phyloP scores from a whole-genome alignment of 2,797 vertebrate genomes.

The Rhinophrynus dorsalis region DNA sequence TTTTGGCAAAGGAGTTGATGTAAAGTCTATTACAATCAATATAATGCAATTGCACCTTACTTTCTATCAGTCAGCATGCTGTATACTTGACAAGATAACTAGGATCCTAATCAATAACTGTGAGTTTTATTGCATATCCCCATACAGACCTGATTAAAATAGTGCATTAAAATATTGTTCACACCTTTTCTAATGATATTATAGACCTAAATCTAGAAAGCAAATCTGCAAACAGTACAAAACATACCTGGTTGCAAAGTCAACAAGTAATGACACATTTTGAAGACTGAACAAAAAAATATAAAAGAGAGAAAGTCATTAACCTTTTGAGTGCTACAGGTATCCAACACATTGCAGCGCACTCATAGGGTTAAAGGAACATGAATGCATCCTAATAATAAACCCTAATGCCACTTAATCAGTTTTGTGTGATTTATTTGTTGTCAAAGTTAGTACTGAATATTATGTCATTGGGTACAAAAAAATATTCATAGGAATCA shows the following conservation, averaged over 20 bases:
- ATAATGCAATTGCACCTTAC: constrained; percentile 52
- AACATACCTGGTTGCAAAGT: background rate
- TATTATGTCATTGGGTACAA: no score
- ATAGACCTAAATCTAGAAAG: constrained; percentile 9
- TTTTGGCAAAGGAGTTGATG: constrained; percentile 47
- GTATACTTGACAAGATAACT: constrained; percentile 54
- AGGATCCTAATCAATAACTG: constrained; percentile 52
- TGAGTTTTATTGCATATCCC: constrained; percentile 43
- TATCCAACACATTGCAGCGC: no score
- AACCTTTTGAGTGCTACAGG: no score
- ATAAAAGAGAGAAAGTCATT: no score
- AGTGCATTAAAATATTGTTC: constrained; percentile 26
- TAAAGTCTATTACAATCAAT: constrained; percentile 50
- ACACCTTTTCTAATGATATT: constrained; percentile 29
- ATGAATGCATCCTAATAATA: no score
- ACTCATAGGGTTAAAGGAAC: no score
- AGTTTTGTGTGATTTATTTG: no score
- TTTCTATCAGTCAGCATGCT: constrained; percentile 51
- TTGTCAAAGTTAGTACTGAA: no score
- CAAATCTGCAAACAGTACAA: constrained; percentile 6
- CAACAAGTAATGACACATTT: background rate
- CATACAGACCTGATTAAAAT: constrained; percentile 15
- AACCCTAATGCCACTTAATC: no score
- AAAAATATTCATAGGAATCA: no score
- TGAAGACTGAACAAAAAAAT: no score